Percentiles rank a stretch among this genome's conserved stretches.
Conservation (phyloP, 1,140 invertebrate genomes). For the Diorhabda sublineata region DNA sequence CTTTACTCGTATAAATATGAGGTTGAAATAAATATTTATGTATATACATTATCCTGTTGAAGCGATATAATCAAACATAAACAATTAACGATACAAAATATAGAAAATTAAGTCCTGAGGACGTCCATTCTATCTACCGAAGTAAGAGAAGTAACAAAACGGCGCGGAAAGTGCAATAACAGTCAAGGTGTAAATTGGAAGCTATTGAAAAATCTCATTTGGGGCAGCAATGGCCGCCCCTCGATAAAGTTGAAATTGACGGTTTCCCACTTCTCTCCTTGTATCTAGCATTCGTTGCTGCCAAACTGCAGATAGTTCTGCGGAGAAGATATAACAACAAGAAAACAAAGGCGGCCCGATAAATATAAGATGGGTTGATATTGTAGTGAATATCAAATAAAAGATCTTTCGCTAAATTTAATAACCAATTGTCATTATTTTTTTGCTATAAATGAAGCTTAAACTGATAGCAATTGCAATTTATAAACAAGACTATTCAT, state of each 20-base stretch:
- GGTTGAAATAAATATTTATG: too few species aligned
- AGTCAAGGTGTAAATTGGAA: slow-evolving; percentile 23
- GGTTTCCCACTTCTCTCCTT: slow-evolving; percentile 9
- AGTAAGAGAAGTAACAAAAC: background rate
- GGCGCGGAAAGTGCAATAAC: slow-evolving; percentile 17
- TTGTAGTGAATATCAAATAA: too few species aligned
- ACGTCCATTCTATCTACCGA: background rate
- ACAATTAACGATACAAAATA: too few species aligned
- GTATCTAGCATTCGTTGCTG: slow-evolving; percentile 3
- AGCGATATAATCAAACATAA: too few species aligned
- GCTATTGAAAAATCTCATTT: slow-evolving; percentile 26
- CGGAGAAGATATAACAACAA: slow-evolving; percentile 14
- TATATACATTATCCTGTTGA: too few species aligned
- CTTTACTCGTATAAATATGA: too few species aligned
- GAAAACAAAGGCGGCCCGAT: background rate
- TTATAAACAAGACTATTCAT: too few species aligned
- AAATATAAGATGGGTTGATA: too few species aligned
- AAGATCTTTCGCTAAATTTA: too few species aligned
- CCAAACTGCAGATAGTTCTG: slow-evolving; percentile 21
- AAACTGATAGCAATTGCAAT: too few species aligned
- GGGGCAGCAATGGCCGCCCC: slow-evolving; percentile 4
- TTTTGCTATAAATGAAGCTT: too few species aligned
- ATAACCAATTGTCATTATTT: too few species aligned
- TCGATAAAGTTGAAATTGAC: slow-evolving; percentile 26
- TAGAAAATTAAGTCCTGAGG: background rate